phyloP scores from a whole-genome alignment of 2,113 vertebrate genomes.

The Microcebus ravelobensis region DNA sequence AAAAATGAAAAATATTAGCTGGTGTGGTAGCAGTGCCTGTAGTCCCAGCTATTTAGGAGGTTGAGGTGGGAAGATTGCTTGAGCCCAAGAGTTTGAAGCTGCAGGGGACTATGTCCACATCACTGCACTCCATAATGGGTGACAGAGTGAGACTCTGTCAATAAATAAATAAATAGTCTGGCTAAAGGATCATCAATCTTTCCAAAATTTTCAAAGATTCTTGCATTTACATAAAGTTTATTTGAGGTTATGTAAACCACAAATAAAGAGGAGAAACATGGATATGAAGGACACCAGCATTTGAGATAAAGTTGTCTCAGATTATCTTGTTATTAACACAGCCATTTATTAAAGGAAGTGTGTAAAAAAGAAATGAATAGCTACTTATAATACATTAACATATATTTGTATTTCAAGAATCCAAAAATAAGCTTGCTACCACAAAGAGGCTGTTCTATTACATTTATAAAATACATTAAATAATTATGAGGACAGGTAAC shows the following conservation, averaged over 20 bases:
- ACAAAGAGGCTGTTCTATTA: background rate
- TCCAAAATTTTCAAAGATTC: background rate
- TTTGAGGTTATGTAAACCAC: background rate
- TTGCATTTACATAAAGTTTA: background rate
- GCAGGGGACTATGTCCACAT: too few relatives aligned
- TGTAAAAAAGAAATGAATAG: background rate
- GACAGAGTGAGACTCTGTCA: too few relatives aligned
- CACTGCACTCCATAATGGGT: too few relatives aligned
- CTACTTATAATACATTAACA: background rate
- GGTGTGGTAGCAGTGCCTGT: too few relatives aligned
- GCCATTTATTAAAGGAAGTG: constrained; percentile 8
- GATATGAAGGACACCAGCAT: background rate
- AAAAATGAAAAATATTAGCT: too few relatives aligned
- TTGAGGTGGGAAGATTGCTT: too few relatives aligned
- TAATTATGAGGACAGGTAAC: background rate
- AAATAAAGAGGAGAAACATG: background rate
- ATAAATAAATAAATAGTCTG: background rate
- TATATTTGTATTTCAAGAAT: constrained; percentile 20
- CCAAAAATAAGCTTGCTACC: background rate
- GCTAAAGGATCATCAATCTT: background rate
- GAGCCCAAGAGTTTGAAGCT: too few relatives aligned
- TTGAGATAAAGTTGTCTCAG: background rate
- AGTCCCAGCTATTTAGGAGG: too few relatives aligned
- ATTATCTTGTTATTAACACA: constrained; percentile 9
- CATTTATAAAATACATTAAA: background rate